phyloP scores from a whole-genome alignment of 2,888 invertebrate genomes.

The Cerceris rybyensis region DNA sequence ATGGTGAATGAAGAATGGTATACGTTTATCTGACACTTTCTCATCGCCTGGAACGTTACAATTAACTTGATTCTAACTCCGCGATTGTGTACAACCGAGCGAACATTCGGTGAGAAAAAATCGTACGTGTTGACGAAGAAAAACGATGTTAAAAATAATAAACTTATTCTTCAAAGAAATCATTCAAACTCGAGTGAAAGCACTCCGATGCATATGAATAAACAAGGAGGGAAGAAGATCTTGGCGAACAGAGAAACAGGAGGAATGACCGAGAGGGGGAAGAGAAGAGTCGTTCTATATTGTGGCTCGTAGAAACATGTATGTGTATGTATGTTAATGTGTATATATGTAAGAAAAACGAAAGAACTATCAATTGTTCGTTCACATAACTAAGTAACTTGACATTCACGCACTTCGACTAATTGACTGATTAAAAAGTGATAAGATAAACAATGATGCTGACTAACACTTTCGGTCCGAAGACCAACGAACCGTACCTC shows the following conservation, averaged over 20 bases:
- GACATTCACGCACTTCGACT: constrained; percentile 2
- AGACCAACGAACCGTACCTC: background rate
- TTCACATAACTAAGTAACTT: background rate
- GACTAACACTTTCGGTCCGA: constrained; percentile 12
- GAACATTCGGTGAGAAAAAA: constrained; percentile 16
- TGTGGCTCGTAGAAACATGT: background rate
- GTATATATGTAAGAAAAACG: constrained; percentile 1
- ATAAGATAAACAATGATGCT: constrained; percentile 31
- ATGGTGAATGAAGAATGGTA: constrained; percentile 36
- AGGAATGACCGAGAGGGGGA: background rate
- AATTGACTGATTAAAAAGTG: background rate
- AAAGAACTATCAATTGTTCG: constrained; percentile 29
- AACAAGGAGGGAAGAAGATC: constrained; percentile 24
- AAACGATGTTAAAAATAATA: constrained; percentile 23
- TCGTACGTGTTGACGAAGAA: constrained; percentile 16
- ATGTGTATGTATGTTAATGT: background rate
- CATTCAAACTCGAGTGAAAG: constrained; percentile 41
- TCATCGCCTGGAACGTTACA: constrained; percentile 41
- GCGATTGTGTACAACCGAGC: background rate
- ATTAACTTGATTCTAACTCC: background rate
- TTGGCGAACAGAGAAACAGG: constrained; percentile 7
- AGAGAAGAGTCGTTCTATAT: background rate
- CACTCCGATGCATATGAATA: constrained; percentile 34
- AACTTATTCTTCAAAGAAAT: constrained; percentile 30
- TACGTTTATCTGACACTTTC: constrained; percentile 39